These are phyloP conservation scores for Diaprepes abbreviatus DNA, from an alignment of 2,888 invertebrate species.

Conservation along the genomic window DNA sequence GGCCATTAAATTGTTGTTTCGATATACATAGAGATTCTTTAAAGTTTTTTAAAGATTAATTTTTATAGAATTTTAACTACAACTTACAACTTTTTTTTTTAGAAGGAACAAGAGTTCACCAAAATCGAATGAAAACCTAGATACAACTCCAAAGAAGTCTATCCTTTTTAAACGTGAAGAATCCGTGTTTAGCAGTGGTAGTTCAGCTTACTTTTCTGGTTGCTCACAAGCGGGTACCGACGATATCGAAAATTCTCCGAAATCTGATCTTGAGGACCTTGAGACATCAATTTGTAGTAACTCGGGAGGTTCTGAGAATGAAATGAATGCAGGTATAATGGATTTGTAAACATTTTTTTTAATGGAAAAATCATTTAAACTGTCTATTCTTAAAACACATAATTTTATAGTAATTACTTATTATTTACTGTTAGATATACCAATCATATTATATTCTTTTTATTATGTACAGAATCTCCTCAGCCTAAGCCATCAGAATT, in stretches of 20 bases:
- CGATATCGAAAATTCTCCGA: slow-evolving; percentile 55
- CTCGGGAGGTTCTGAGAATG: slow-evolving; percentile 55
- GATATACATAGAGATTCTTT: too few relatives aligned
- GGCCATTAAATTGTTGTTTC: too few relatives aligned
- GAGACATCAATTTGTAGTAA: slow-evolving; percentile 55
- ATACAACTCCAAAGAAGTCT: slow-evolving; percentile 59
- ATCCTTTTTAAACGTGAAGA: slow-evolving; percentile 55
- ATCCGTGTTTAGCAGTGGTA: slow-evolving; percentile 54
- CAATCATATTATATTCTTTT: too few relatives aligned
- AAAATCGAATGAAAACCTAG: slow-evolving; percentile 53
- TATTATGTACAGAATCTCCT: slow-evolving; percentile 45
- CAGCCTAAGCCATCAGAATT: slow-evolving; percentile 55
- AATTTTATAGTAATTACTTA: too few relatives aligned
- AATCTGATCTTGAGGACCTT: slow-evolving; percentile 57
- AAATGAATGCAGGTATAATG: slow-evolving; percentile 38
- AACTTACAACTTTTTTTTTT: too few relatives aligned
- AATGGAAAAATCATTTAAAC: too few relatives aligned
- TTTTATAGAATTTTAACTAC: too few relatives aligned
- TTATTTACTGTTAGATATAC: too few relatives aligned
- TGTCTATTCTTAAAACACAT: too few relatives aligned
- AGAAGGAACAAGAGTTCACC: slow-evolving; percentile 51
- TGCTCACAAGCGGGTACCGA: slow-evolving; percentile 55
- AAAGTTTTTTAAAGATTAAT: too few relatives aligned
- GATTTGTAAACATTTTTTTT: too few relatives aligned
- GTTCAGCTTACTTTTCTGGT: slow-evolving; percentile 55